A percentile compares a stretch with the other conserved stretches of the same genome.
These are phyloP conservation scores for Oryzias celebensis DNA, from an alignment of 2,113 vertebrate genomes.

Conservation along the genomic window DNA sequence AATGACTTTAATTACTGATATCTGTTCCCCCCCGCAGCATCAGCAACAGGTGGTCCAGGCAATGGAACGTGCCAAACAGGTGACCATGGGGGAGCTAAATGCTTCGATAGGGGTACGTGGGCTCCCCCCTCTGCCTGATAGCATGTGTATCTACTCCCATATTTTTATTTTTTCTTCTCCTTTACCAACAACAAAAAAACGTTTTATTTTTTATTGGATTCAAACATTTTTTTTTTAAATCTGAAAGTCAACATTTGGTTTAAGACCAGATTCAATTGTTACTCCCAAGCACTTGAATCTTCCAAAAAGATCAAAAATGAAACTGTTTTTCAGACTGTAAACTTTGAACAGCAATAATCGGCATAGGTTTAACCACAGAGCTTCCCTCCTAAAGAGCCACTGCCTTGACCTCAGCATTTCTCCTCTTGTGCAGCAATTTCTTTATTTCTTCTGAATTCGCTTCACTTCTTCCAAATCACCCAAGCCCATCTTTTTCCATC, in stretches of 20 bases:
- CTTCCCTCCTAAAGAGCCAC: slow-evolving; percentile 21
- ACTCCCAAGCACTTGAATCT: neutral
- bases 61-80: slow-evolving; percentile 93
- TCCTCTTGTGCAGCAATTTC: slow-evolving; percentile 41
- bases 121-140: slow-evolving; percentile 80
- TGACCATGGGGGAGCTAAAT: slow-evolving; percentile 93
- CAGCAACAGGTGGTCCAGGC: slow-evolving; percentile 96
- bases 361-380: slow-evolving; percentile 2
- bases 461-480: slow-evolving; percentile 52
- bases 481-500: slow-evolving; percentile 12
- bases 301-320: neutral
- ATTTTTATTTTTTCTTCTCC: slow-evolving; percentile 40
- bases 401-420: slow-evolving; percentile 24
- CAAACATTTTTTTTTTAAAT: neutral
- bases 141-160: slow-evolving; percentile 76
- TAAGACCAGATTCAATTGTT: neutral
- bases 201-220: neutral
- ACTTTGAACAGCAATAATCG: neutral
- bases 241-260: neutral
- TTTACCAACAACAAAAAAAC: neutral
- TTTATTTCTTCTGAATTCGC: slow-evolving; percentile 31
- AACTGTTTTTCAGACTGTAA: neutral
- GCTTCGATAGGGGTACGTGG: slow-evolving; percentile 94
- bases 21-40: slow-evolving; percentile 76
- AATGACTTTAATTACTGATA: slow-evolving; percentile 22